These are phyloP conservation scores for Elmis aenea DNA, from an alignment of 2,888 invertebrate species.

Conservation along the genomic window DNA sequence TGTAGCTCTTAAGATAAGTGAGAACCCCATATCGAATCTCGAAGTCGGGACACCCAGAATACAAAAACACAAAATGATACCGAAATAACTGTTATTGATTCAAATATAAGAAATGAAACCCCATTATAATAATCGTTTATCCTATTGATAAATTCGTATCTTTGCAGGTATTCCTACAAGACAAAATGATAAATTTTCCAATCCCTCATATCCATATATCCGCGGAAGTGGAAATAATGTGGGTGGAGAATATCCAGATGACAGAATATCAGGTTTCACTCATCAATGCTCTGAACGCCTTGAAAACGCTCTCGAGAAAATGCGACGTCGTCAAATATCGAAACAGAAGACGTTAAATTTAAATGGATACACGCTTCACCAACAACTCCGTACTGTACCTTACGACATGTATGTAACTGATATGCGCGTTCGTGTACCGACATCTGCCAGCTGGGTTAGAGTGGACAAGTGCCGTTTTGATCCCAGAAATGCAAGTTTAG, in stretches of 20 bases:
- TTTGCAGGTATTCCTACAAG: conserved; percentile 32
- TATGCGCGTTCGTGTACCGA: conserved; percentile 64
- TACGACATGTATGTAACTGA: conserved; percentile 67
- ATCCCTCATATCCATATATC: conserved; percentile 38
- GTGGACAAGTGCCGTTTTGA: conserved; percentile 74
- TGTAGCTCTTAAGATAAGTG: no score
- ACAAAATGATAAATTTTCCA: conserved; percentile 44
- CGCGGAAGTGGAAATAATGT: conserved; percentile 34
- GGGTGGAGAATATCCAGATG: conserved; percentile 29
- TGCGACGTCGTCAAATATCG: conserved; percentile 54
- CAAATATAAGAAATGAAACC: no score
- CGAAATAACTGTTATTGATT: no score
- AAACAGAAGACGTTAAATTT: conserved; percentile 52
- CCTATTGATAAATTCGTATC: conserved; percentile 1
- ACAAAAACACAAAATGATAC: no score
- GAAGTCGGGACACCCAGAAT: no score
- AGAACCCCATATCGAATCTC: no score
- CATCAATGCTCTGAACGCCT: conserved; percentile 59
- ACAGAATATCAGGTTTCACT: conserved; percentile 32
- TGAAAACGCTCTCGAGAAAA: conserved; percentile 62
- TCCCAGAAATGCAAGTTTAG: conserved; percentile 66
- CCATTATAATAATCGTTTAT: no score
- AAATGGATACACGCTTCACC: conserved; percentile 61
- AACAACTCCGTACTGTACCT: conserved; percentile 58
- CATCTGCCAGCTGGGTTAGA: conserved; percentile 60